phyloP scores from a whole-genome alignment of 2,888 invertebrate species.

The Coenonympha arcania region DNA sequence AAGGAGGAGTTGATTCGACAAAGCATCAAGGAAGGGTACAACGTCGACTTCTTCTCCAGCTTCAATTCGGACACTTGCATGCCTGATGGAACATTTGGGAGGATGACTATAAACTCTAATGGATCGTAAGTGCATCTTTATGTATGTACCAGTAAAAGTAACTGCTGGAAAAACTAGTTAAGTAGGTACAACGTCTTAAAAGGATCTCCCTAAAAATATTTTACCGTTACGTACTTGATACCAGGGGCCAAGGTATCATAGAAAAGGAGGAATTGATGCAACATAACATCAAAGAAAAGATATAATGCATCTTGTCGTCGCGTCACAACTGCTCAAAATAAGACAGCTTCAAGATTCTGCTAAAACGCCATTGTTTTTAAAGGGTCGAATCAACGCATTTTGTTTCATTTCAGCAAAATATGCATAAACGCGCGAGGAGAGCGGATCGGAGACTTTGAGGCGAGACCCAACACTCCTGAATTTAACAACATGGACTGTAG shows the following conservation, averaged over 20 bases:
- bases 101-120: conserved; percentile 36
- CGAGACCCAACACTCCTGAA: conserved; percentile 47
- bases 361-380: too few relatives aligned
- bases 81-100: conserved; percentile 56
- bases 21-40: conserved; percentile 50
- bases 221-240: neutral
- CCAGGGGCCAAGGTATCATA: neutral
- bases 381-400: too few relatives aligned
- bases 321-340: too few relatives aligned
- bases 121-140: conserved; percentile 43
- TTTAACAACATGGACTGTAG: conserved; percentile 75
- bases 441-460: conserved; percentile 67
- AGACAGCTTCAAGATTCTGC: too few relatives aligned
- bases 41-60: conserved; percentile 43
- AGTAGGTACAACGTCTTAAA: too few relatives aligned
- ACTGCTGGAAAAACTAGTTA: too few relatives aligned
- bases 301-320: too few relatives aligned
- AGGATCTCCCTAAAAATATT: too few relatives aligned
- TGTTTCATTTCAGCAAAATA: conserved; percentile 58
- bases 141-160: too few relatives aligned
- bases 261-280: neutral
- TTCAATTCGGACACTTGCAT: conserved; percentile 40
- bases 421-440: conserved; percentile 75
- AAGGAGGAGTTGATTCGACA: conserved; percentile 37
- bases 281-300: neutral